Evolutionary conservation across 2,113 vertebrate species (phyloP).

Genomic region (Thunnus maccoyii): DNA sequence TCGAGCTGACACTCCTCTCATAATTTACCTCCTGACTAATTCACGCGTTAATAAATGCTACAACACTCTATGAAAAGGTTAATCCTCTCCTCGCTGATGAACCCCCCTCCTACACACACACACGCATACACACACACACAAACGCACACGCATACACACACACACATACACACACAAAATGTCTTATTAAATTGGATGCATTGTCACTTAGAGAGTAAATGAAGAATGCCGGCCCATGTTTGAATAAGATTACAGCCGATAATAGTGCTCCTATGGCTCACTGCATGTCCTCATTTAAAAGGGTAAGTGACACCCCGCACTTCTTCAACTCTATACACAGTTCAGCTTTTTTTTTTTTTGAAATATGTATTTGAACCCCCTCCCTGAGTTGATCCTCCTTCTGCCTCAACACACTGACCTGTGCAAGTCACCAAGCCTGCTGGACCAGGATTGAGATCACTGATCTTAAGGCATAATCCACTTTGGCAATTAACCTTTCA

Average conservation of each 20-base stretch:
- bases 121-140: no score
- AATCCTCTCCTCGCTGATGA: not conserved
- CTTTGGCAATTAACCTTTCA: constrained; percentile 86
- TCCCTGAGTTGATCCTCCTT: constrained; percentile 13
- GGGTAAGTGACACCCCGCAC: constrained; percentile 11
- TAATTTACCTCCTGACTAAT: not conserved
- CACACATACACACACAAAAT: not conserved
- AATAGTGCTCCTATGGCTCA: not conserved
- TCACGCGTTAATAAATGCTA: not conserved
- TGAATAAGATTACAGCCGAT: not conserved
- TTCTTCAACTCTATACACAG: constrained; percentile 51
- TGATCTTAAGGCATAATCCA: constrained; percentile 84
- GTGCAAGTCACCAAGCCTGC: constrained; percentile 54
- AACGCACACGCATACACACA: no score
- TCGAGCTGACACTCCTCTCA: not conserved
- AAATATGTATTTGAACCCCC: constrained; percentile 8
- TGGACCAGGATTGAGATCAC: constrained; percentile 77
- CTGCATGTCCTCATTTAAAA: constrained; percentile 31
- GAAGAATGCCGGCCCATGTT: not conserved
- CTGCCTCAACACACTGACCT: constrained; percentile 65
- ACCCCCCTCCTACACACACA: no score
- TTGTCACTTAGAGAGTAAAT: not conserved
- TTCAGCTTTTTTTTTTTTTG: not conserved
- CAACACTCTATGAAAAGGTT: not conserved
- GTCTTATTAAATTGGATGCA: constrained; percentile 3